These are phyloP conservation scores for Struthio camelus DNA, from an alignment of 2,113 vertebrate species.

Conservation along the genomic window DNA sequence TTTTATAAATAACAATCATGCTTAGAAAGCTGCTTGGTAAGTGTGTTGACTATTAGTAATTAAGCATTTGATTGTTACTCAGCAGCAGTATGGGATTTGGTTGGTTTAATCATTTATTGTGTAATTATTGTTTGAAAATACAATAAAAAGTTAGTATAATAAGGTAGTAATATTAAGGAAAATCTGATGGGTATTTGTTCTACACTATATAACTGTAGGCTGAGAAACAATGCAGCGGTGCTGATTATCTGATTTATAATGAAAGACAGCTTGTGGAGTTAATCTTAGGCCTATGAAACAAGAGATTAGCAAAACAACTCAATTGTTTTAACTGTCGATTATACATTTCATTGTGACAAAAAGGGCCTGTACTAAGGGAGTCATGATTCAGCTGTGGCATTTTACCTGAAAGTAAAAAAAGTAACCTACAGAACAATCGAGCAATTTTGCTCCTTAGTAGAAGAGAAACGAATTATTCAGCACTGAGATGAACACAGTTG, in stretches of 20 bases:
- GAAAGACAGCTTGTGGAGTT: conserved; percentile 26
- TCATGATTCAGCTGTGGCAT: conserved; percentile 26
- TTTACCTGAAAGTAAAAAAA: conserved; percentile 25
- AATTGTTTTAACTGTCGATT: conserved; percentile 58
- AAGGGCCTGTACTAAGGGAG: background rate
- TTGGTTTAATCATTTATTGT: conserved; percentile 16
- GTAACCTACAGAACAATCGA: conserved; percentile 10
- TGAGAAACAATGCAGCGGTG: conserved; percentile 25
- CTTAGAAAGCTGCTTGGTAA: background rate
- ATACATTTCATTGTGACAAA: conserved; percentile 42
- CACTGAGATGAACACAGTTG: background rate
- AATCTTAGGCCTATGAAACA: conserved; percentile 34
- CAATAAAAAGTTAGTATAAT: conserved; percentile 23
- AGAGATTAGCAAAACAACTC: conserved; percentile 35
- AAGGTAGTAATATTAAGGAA: background rate
- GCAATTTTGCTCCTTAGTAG: background rate
- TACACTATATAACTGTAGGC: background rate
- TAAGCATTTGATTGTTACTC: conserved; percentile 35
- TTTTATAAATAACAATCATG: background rate
- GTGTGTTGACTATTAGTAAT: conserved; percentile 24
- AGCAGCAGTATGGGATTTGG: background rate
- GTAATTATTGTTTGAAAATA: conserved; percentile 44
- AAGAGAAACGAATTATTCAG: background rate
- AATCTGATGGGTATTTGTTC: background rate
- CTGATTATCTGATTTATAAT: conserved; percentile 48